Percentiles rank a stretch among this genome's conserved stretches.
Conservation (phyloP, 2,888 invertebrate species). For the Drosophila gaucha region DNA sequence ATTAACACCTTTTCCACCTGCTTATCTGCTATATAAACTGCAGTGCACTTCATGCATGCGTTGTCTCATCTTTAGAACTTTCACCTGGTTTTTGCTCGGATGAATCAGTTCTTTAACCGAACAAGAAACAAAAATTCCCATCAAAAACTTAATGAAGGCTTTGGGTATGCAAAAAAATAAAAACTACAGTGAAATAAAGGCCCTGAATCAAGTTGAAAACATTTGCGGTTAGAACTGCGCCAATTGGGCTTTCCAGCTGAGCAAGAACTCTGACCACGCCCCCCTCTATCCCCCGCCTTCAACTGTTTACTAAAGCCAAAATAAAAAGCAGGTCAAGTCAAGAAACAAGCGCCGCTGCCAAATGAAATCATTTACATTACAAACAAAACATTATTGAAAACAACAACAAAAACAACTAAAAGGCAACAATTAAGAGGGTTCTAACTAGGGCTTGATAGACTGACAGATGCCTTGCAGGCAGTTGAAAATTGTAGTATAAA, state of each 20-base stretch:
- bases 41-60: not conserved
- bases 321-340: slow-evolving; percentile 53
- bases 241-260: slow-evolving; percentile 44
- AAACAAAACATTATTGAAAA: slow-evolving; percentile 28
- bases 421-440: not conserved
- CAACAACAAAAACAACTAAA: slow-evolving; percentile 18
- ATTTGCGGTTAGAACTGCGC: slow-evolving; percentile 50
- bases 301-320: slow-evolving; percentile 15
- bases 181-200: not conserved
- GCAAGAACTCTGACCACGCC: slow-evolving; percentile 10
- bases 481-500: too few species aligned
- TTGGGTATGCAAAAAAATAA: too few species aligned
- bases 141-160: slow-evolving; percentile 27
- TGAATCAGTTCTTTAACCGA: slow-evolving; percentile 48
- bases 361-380: slow-evolving; percentile 46
- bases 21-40: slow-evolving; percentile 44
- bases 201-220: slow-evolving; percentile 9
- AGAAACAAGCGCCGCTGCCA: slow-evolving; percentile 31
- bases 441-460: not conserved
- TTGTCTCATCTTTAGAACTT: slow-evolving; percentile 61
- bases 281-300: not conserved
- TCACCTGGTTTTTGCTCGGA: slow-evolving; percentile 41
- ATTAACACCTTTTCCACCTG: slow-evolving; percentile 10
- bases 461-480: not conserved
- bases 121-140: not conserved